A percentile compares a stretch with the other conserved stretches of the same genome.
These are phyloP conservation scores for Sericinus montela DNA, from an alignment of 2,888 invertebrate genomes.

Conservation along the genomic window DNA sequence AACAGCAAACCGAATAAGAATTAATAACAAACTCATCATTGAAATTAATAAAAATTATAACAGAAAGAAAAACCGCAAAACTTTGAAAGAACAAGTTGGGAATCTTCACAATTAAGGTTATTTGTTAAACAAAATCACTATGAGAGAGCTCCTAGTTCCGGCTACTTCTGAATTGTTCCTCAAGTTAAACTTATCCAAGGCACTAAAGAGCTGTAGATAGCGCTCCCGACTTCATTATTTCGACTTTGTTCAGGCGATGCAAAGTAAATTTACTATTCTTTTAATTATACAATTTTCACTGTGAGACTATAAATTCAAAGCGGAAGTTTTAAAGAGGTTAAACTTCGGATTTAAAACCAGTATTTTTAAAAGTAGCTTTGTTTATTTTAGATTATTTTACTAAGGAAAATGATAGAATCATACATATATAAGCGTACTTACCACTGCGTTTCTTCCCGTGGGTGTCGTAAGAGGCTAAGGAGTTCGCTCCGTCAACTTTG, in stretches of 20 bases:
- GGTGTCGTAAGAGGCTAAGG: too few relatives aligned
- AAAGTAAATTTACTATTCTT: slow-evolving; percentile 10
- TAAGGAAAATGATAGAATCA: too few relatives aligned
- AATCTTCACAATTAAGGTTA: slow-evolving; percentile 10
- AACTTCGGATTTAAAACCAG: too few relatives aligned
- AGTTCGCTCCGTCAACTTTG: too few relatives aligned
- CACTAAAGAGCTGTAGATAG: slow-evolving; percentile 9
- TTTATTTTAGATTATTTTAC: too few relatives aligned
- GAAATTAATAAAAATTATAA: too few relatives aligned
- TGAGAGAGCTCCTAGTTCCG: slow-evolving; percentile 3
- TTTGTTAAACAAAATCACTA: slow-evolving; percentile 8
- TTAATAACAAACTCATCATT: too few relatives aligned
- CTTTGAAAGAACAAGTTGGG: not conserved
- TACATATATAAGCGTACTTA: too few relatives aligned
- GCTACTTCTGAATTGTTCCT: slow-evolving; percentile 14
- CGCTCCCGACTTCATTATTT: slow-evolving; percentile 8
- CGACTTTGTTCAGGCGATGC: not conserved
- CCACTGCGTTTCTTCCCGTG: too few relatives aligned
- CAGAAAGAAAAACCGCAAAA: too few relatives aligned
- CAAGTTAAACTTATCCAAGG: slow-evolving; percentile 5
- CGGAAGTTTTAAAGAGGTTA: slow-evolving; percentile 6
- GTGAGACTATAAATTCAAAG: slow-evolving; percentile 9
- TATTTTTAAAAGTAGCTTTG: too few relatives aligned
- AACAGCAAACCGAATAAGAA: too few relatives aligned
- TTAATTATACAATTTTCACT: not conserved